Conservation (phyloP, 2,888 invertebrate species). For the Nymphalis c-album region DNA sequence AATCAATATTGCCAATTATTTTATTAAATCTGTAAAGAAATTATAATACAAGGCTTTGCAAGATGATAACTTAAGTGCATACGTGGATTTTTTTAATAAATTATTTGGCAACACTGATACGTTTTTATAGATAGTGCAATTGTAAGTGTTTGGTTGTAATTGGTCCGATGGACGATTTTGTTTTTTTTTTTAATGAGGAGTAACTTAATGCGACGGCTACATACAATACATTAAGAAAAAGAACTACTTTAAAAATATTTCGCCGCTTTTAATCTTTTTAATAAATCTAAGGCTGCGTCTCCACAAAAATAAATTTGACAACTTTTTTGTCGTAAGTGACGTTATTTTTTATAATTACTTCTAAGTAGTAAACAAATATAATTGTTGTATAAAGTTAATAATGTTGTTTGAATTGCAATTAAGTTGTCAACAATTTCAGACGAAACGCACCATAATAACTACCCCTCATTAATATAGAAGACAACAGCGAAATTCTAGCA, state of each 20-base stretch:
- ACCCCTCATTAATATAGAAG: slow-evolving; percentile 28
- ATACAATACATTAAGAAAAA: too few relatives aligned
- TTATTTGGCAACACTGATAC: slow-evolving; percentile 10
- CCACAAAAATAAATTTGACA: too few relatives aligned
- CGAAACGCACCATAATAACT: background rate
- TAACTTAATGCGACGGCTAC: background rate
- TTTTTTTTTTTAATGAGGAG: slow-evolving; percentile 5
- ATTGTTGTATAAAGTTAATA: too few relatives aligned
- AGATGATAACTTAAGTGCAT: background rate
- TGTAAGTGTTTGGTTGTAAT: slow-evolving; percentile 38
- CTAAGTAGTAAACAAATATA: too few relatives aligned
- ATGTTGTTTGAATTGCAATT: too few relatives aligned
- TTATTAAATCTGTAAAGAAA: background rate
- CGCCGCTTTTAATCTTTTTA: too few relatives aligned
- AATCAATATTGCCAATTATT: slow-evolving; percentile 15
- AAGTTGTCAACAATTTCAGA: too few relatives aligned
- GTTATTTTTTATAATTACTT: too few relatives aligned
- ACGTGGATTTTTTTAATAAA: background rate
- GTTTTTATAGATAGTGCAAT: slow-evolving; percentile 1
- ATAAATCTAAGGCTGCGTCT: too few relatives aligned
- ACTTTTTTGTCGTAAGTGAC: too few relatives aligned
- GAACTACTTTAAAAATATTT: too few relatives aligned
- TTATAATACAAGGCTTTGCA: background rate
- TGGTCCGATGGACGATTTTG: slow-evolving; percentile 33
- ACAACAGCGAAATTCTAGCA: slow-evolving; percentile 65